phyloP scores from a whole-genome alignment of 2,888 invertebrate species.

The Stegophylla sp. region DNA sequence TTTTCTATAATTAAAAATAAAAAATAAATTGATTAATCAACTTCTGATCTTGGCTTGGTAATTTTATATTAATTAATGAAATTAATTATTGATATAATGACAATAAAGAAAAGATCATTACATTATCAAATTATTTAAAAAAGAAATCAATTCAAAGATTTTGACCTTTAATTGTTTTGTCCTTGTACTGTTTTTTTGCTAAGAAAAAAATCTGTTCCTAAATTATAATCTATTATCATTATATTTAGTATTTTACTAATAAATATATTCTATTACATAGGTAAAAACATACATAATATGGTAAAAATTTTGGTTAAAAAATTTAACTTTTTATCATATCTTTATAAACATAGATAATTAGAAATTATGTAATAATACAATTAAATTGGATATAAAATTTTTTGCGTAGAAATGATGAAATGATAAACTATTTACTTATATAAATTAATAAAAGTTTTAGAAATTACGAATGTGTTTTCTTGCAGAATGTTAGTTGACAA shows the following conservation, averaged over 20 bases:
- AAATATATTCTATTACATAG: background rate
- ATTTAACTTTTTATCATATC: background rate
- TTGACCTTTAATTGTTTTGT: too few species aligned
- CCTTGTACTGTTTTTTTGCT: background rate
- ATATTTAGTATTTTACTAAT: constrained; percentile 8
- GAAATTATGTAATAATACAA: background rate
- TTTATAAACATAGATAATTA: background rate
- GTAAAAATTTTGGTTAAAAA: background rate
- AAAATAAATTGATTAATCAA: background rate
- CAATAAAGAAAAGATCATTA: too few species aligned
- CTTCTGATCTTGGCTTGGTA: background rate
- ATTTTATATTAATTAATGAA: background rate
- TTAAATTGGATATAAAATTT: too few species aligned
- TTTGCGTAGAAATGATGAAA: too few species aligned
- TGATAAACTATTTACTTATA: background rate
- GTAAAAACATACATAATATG: background rate
- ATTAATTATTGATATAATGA: too few species aligned
- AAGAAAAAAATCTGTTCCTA: constrained; percentile 16
- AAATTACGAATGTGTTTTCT: background rate
- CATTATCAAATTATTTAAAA: background rate
- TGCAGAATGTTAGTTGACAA: background rate
- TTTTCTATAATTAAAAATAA: background rate
- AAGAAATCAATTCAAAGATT: background rate
- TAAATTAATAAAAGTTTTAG: background rate
- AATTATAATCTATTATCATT: constrained; percentile 8